Evolutionary conservation across 2,797 vertebrate species (phyloP), one percentile per base, ranked within the genome.

Genomic region (Halcyon badia): DNA sequence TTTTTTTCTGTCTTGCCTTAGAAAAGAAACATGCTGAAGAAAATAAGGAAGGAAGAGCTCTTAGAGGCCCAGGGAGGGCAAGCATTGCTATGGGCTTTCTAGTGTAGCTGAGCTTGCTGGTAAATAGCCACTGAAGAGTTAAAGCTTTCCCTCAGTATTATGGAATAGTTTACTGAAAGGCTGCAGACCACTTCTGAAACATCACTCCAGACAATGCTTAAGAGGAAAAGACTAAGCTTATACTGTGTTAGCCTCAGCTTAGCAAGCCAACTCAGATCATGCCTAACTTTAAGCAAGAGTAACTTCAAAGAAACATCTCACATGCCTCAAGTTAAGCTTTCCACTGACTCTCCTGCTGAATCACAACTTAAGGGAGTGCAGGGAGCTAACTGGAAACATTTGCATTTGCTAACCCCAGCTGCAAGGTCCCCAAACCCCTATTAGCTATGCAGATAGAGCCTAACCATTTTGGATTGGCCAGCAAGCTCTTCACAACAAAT

Each of bases 251-350:
- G 48, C 44, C 75, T 49, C 76, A 30, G 33, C 35, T 66, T 18
- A 60, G 60, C 64, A 35, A 77, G 41, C 35, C 85, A 72, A 6
- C 65, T 79, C 39, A 51, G 66, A 75, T 39, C 82, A 51, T 1
- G 24, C 48, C 68, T 68, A 83, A 80, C 39, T 89, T 87, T 7
- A 76, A 35, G 78, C 52, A 77, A 2, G 0, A 83, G 26, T 16
- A 73, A 83, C 75, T 81, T 89, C 94, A 94, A 85, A 92, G 87
- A 75, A 85, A 69, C 72, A 81, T 26, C 68, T 83, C 82, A 10
- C 13, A 33, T 0, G 7, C 30, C 44, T 75, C 37, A 58, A 57
- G 41, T 39, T 80, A 82, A 71, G 49, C 69, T 91, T 61, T 86
- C 33, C 86, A 54, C 52, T 49, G 37, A 52, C 31, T 71, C 22